Conservation (phyloP, 2,797 vertebrate genomes). For the Sardinella longiceps region DNA sequence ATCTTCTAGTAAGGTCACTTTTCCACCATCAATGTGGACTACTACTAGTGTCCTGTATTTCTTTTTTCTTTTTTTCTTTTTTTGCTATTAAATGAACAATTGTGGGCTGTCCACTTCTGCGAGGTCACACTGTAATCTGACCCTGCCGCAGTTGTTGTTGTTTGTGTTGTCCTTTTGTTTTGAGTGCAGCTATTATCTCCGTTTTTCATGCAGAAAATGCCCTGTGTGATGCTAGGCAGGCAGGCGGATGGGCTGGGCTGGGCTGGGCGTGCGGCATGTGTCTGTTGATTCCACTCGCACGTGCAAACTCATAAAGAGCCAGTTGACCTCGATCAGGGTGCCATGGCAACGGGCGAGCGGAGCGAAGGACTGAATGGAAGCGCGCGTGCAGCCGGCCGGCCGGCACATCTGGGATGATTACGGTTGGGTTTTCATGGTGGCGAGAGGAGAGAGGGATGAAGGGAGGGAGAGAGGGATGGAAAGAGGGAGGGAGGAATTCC, state of each 20-base stretch:
- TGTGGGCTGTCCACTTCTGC: not conserved
- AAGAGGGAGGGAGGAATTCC: not conserved
- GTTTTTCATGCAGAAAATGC: slow-evolving; percentile 49
- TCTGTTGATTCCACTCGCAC: slow-evolving; percentile 64
- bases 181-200: slow-evolving; percentile 34
- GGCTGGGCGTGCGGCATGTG: slow-evolving; percentile 54
- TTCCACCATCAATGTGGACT: not conserved
- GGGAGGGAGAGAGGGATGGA: not conserved
- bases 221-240: slow-evolving; percentile 48
- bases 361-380: slow-evolving; percentile 31
- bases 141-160: not conserved
- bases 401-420: slow-evolving; percentile 39
- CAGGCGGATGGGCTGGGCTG: not conserved
- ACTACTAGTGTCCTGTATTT: not conserved
- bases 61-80: not conserved
- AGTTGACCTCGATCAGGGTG: slow-evolving; percentile 67
- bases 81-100: not conserved
- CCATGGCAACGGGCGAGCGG: slow-evolving; percentile 65
- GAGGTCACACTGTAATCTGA: not conserved
- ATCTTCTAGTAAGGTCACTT: not conserved
- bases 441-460: not conserved
- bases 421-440: not conserved
- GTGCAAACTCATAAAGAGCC: slow-evolving; percentile 60
- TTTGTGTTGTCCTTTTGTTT: slow-evolving; percentile 18
- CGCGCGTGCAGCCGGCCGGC: not conserved